phyloP scores from a whole-genome alignment of 2,888 invertebrate species.

The Synanthedon myopaeformis region DNA sequence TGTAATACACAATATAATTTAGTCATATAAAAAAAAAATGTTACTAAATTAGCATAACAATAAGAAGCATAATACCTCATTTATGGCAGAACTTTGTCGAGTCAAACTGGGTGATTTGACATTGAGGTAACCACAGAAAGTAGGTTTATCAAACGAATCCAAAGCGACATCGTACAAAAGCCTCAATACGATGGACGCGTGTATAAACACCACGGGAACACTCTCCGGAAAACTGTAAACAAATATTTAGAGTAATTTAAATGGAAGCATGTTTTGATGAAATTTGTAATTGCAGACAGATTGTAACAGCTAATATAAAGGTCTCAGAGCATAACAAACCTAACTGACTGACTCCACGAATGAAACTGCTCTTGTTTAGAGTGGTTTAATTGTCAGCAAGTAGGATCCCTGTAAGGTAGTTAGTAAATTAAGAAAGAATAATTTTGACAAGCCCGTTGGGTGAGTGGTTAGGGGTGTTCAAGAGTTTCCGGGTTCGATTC shows the following conservation, averaged over 20 bases:
- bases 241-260: background rate
- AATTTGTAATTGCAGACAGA: background rate
- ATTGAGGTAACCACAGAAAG: conserved; percentile 75
- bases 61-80: conserved; percentile 58
- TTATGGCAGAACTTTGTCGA: conserved; percentile 71
- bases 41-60: background rate
- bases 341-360: background rate
- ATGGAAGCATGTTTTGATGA: background rate
- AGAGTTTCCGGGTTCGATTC: too few species aligned
- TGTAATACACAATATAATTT: background rate
- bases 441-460: too few species aligned
- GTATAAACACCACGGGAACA: conserved; percentile 82
- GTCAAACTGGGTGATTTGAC: conserved; percentile 75
- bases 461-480: too few species aligned
- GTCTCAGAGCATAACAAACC: background rate
- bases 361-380: too few species aligned
- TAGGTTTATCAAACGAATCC: conserved; percentile 93
- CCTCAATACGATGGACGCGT: conserved; percentile 87
- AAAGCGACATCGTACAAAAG: conserved; percentile 94
- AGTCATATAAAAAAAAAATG: too few species aligned
- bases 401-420: too few species aligned
- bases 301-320: background rate
- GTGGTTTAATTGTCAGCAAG: too few species aligned
- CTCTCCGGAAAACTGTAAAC: conserved; percentile 74
- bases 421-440: too few species aligned